Evolutionary conservation across 2,797 vertebrate species (phyloP).

Genomic region (Hylomyscus alleni): DNA sequence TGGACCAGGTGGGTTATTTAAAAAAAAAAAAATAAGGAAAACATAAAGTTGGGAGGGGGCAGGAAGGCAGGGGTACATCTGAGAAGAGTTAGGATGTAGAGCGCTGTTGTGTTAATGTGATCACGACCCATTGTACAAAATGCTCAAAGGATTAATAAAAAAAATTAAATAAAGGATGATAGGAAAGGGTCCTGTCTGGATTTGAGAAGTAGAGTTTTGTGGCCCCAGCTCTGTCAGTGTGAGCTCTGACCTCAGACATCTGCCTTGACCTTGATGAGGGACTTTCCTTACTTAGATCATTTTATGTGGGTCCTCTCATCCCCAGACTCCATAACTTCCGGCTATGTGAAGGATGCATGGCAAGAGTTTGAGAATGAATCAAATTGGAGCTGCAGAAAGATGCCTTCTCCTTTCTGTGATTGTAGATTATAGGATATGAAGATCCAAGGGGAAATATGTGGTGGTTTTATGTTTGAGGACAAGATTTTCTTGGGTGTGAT

Average conservation of each 20-base stretch:
- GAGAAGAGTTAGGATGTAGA: background rate
- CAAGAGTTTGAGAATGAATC: background rate
- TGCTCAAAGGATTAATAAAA: background rate
- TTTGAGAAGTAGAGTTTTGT: background rate
- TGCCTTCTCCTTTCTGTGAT: background rate
- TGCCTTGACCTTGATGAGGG: background rate
- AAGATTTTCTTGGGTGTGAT: background rate
- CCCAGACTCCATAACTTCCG: background rate
- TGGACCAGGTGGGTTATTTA: background rate
- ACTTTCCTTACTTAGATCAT: constrained; percentile 24
- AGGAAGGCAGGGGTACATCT: background rate
- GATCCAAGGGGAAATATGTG: background rate
- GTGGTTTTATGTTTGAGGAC: background rate
- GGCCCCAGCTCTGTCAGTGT: background rate
- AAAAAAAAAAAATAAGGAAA: background rate
- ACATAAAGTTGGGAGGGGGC: background rate
- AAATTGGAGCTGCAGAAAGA: background rate
- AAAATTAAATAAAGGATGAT: background rate
- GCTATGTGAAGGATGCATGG: background rate
- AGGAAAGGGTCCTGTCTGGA: background rate
- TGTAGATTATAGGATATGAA: background rate
- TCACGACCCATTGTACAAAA: background rate
- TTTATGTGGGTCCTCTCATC: background rate
- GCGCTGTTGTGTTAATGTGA: background rate
- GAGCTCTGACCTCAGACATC: background rate